Conservation (phyloP, 1,140 invertebrate species). For the Trigoniulus corallinus region DNA sequence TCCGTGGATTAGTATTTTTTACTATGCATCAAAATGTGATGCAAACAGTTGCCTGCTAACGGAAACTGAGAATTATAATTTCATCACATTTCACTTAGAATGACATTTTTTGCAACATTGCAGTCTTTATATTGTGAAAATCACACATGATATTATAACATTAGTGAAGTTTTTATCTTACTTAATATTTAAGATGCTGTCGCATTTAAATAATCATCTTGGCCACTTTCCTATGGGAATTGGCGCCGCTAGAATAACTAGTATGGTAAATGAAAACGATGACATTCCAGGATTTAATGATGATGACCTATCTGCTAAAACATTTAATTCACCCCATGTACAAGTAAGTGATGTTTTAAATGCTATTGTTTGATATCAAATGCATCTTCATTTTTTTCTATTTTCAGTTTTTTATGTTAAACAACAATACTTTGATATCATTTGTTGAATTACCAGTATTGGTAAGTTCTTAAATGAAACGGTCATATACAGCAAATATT, state of each 20-base stretch:
- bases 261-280: constrained; percentile 77
- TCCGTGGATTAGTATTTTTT: no score
- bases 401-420: constrained; percentile 71
- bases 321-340: constrained; percentile 72
- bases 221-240: constrained; percentile 79
- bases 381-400: constrained; percentile 11
- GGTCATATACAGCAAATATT: neutral
- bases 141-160: no score
- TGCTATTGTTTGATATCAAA: constrained; percentile 2
- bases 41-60: no score
- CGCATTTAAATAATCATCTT: constrained; percentile 69
- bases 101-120: no score
- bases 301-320: constrained; percentile 54
- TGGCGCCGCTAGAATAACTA: constrained; percentile 64
- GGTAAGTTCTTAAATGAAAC: no score
- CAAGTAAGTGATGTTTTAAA: constrained; percentile 28
- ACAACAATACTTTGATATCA: constrained; percentile 59
- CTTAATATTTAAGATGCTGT: constrained; percentile 32
- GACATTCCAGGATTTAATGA: constrained; percentile 57
- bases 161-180: neutral
- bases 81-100: no score
- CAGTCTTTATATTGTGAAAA: no score
- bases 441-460: constrained; percentile 80
- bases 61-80: no score
- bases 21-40: no score